phyloP scores from a whole-genome alignment of 2,113 vertebrate genomes.

The Collichthys lucidus region DNA sequence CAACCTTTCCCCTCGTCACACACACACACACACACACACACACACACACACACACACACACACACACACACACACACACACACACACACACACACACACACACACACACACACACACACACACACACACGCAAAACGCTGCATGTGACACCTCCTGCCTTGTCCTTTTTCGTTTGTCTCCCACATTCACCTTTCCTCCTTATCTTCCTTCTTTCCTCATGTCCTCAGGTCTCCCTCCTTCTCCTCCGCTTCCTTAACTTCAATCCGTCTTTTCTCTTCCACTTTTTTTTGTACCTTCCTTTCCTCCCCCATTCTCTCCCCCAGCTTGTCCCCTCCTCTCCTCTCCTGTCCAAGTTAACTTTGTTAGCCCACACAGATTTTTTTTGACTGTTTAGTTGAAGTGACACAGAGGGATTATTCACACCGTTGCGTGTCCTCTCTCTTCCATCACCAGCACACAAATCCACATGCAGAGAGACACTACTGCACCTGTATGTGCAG shows the following conservation, averaged over 20 bases:
- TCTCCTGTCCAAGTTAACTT: constrained; percentile 38
- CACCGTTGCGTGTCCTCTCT: constrained; percentile 41
- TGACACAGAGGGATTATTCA: constrained; percentile 55
- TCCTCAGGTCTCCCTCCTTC: background rate
- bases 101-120: background rate
- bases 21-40: constrained; percentile 19
- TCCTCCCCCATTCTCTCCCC: background rate
- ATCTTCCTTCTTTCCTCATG: background rate
- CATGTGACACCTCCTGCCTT: constrained; percentile 57
- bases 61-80: constrained; percentile 18
- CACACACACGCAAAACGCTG: constrained; percentile 42
- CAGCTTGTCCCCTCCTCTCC: background rate
- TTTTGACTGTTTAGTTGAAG: constrained; percentile 51
- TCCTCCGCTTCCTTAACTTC: background rate
- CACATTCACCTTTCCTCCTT: constrained; percentile 33
- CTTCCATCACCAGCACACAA: constrained; percentile 23
- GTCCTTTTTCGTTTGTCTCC: constrained; percentile 59
- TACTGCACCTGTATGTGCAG: background rate
- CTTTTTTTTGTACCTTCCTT: background rate
- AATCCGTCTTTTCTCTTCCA: background rate
- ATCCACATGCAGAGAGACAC: background rate
- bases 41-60: too few relatives aligned
- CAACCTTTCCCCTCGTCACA: constrained; percentile 72
- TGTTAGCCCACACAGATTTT: constrained; percentile 7
- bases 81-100: constrained; percentile 1